Evolutionary conservation across 2,797 vertebrate genomes (phyloP).

Genomic region (Florisuga fusca): DNA sequence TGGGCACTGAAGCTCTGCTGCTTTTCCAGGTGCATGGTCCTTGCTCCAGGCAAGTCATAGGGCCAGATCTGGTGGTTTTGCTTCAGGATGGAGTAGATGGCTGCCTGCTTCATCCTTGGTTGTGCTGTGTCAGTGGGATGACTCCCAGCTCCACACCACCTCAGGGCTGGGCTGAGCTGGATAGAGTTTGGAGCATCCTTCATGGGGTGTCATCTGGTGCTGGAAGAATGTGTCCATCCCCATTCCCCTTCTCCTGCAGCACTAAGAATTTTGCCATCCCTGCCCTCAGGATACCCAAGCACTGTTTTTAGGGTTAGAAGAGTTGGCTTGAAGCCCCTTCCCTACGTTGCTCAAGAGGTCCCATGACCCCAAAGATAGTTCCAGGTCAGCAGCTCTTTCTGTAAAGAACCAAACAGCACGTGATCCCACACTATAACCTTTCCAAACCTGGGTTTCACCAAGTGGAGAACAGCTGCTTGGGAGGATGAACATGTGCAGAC

Average conservation of each 20-base stretch:
- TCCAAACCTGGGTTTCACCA: not conserved
- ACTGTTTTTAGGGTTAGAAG: not conserved
- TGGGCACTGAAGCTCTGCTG: not conserved
- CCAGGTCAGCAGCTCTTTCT: not conserved
- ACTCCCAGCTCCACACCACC: not conserved
- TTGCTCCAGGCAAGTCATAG: fast-evolving
- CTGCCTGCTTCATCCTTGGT: not conserved
- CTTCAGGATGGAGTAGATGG: not conserved
- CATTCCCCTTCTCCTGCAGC: not conserved
- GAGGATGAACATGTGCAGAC: not conserved
- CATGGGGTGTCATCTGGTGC: not conserved
- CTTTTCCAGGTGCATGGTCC: not conserved
- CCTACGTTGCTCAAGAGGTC: not conserved
- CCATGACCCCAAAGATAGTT: not conserved
- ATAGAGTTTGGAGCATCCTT: not conserved
- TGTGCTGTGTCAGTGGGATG: not conserved
- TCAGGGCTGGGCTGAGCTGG: not conserved
- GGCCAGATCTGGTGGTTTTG: not conserved
- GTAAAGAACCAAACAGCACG: not conserved
- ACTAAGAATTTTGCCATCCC: not conserved
- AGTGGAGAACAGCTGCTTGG: not conserved
- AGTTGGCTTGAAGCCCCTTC: not conserved
- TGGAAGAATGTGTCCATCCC: not conserved
- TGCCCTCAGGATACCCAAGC: not conserved
- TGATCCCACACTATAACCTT: not conserved